Base-by-base conservation (phyloP, 2,888 invertebrate species). In the Augochlorella aurata region DNA sequence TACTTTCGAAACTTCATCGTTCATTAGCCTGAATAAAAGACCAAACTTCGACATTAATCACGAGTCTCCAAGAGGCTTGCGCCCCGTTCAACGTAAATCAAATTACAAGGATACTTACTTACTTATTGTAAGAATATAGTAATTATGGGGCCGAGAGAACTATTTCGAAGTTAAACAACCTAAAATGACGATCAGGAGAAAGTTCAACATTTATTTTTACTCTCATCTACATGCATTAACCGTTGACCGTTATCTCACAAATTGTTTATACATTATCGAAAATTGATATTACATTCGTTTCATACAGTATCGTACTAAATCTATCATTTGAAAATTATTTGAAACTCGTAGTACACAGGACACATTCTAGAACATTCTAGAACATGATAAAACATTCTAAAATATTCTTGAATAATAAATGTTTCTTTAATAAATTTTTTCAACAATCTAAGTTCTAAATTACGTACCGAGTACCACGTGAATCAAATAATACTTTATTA, bases 31-130 rank as follows among this genome's bases (percentile, higher is more conserved):
- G 47, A 67, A 82, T 80, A 80, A 80, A 76, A 75, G 61, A 70
- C 71, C 54, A 52, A 79, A 79, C 61, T 71, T 74, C 16, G 24
- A 12, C 24, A 80, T 71, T 80, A 84, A 84, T 74, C 75, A 75
- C 50, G 45, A 14, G 21, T 54, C 29, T 73, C 49, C 14, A 16
- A 47, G 49, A 44, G 21, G 65, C 24, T 44, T 14, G 49, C 45
- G n/a, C 45, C 58, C 66, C 71, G 18, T 49, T 76, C 49, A 66
- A 73, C 58, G 66, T 75, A 73, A 75, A 85, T 75, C 72, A 79
- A 80, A 76, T 78, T 80, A 52, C 50, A 24, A n/a, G 49, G 58
- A 76, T 52, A 77, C 67, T 74, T 71, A 77, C 67, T 74, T 71
- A 18, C 63, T 63, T 63, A 63, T 63, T 63, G 29, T 63, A 18